These are phyloP conservation scores for Myotis yumanensis DNA, from an alignment of 2,113 vertebrate genomes.

Conservation along the genomic window DNA sequence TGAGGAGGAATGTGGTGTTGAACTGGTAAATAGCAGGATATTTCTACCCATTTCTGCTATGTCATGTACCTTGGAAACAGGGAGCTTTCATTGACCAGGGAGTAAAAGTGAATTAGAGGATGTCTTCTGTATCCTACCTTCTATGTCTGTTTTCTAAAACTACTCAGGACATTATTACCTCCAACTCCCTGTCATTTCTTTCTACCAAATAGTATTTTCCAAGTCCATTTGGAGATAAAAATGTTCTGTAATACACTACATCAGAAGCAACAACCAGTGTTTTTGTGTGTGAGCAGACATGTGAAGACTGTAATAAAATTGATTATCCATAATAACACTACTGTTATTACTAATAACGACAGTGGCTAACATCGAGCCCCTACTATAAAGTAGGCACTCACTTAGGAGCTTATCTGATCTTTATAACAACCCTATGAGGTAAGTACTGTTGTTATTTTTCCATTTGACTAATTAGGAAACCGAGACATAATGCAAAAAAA, in stretches of 20 bases:
- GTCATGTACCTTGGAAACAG: not conserved
- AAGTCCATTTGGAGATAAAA: not conserved
- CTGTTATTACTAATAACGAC: not conserved
- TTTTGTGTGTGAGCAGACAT: not conserved
- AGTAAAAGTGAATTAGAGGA: not conserved
- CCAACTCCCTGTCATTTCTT: not conserved
- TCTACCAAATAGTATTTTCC: not conserved
- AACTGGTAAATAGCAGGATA: not conserved
- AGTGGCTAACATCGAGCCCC: not conserved
- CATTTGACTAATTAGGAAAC: not conserved
- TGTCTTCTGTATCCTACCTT: not conserved
- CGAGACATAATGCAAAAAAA: not conserved
- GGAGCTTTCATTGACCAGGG: not conserved
- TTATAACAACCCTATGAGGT: not conserved
- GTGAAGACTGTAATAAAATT: not conserved
- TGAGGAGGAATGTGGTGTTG: not conserved
- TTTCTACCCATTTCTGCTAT: not conserved
- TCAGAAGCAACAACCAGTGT: not conserved
- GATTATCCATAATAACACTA: not conserved
- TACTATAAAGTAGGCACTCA: not conserved
- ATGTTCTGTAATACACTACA: not conserved
- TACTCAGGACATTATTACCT: not conserved
- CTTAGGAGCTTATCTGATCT: not conserved
- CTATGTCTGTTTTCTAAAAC: not conserved
- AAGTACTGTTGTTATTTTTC: not conserved